Conservation (phyloP, 2,113 vertebrate genomes). For the Anolis carolinensis region DNA sequence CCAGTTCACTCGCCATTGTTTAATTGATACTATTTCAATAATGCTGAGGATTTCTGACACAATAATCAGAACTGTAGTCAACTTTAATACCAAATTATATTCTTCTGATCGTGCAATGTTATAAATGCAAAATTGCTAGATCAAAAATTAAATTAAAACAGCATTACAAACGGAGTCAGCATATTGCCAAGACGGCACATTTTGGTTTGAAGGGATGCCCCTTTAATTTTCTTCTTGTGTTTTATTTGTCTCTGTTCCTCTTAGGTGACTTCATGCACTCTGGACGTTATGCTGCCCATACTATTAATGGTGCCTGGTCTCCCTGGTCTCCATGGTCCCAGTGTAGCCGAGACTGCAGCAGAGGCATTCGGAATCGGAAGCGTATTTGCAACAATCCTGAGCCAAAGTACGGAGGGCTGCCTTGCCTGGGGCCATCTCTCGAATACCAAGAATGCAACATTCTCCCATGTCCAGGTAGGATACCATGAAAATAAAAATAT, state of each 20-base stretch:
- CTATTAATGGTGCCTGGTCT: conserved; percentile 92
- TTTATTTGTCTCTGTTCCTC: conserved; percentile 53
- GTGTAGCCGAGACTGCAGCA: conserved; percentile 94
- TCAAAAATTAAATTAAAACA: background rate
- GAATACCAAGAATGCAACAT: conserved; percentile 98
- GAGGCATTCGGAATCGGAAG: conserved; percentile 91
- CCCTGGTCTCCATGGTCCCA: conserved; percentile 93
- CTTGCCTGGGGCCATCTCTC: conserved; percentile 86
- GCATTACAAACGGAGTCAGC: background rate
- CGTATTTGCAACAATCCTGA: conserved; percentile 92
- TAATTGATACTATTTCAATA: background rate
- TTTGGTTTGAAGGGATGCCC: background rate
- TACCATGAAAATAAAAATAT: background rate
- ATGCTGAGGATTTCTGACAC: background rate
- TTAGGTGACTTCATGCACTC: conserved; percentile 88
- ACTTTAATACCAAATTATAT: background rate
- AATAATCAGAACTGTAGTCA: background rate
- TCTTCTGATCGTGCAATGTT: background rate
- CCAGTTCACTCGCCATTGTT: background rate
- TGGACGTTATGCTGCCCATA: conserved; percentile 86
- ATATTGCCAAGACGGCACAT: background rate
- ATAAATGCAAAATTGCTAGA: background rate
- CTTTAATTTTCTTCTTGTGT: conserved; percentile 25
- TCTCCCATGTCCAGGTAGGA: conserved; percentile 91
- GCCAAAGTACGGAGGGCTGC: conserved; percentile 89